These are phyloP conservation scores for Gouania willdenowi DNA, from an alignment of 2,797 vertebrate genomes.

Conservation along the genomic window DNA sequence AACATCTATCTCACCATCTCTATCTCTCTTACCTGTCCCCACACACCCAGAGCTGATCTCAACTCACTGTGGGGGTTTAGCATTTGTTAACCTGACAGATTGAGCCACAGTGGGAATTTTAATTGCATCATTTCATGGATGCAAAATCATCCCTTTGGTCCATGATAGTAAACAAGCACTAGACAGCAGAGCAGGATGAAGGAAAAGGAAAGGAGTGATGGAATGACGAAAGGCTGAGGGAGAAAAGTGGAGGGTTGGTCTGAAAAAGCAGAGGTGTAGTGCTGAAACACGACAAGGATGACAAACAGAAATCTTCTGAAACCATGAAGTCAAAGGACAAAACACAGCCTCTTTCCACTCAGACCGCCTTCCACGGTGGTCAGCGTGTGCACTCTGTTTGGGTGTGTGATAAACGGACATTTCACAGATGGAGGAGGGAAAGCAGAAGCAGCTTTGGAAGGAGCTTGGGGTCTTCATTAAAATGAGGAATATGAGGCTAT, in stretches of 20 bases:
- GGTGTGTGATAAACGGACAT: slow-evolving; percentile 57
- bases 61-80: slow-evolving; percentile 60
- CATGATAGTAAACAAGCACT: slow-evolving; percentile 67
- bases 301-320: not conserved
- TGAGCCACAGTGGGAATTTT: slow-evolving; percentile 78
- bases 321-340: slow-evolving; percentile 9
- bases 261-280: slow-evolving; percentile 24
- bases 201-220: not conserved
- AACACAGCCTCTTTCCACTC: slow-evolving; percentile 25
- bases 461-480: slow-evolving; percentile 62
- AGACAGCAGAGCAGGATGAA: slow-evolving; percentile 48
- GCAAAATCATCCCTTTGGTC: slow-evolving; percentile 71
- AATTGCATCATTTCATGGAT: slow-evolving; percentile 85
- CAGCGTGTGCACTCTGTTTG: slow-evolving; percentile 53
- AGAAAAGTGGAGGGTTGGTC: not conserved
- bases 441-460: slow-evolving; percentile 28
- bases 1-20: slow-evolving; percentile 9
- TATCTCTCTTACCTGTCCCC: slow-evolving; percentile 54
- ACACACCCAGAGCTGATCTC: slow-evolving; percentile 45
- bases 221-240: slow-evolving; percentile 10
- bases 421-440: slow-evolving; percentile 31
- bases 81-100: slow-evolving; percentile 81
- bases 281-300: not conserved
- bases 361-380: slow-evolving; percentile 51
- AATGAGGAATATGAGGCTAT: slow-evolving; percentile 52